A percentile compares a stretch with the other conserved stretches of the same genome.
Evolutionary conservation across 1,140 invertebrate genomes (phyloP).

Genomic region (Marisa cornuarietis): DNA sequence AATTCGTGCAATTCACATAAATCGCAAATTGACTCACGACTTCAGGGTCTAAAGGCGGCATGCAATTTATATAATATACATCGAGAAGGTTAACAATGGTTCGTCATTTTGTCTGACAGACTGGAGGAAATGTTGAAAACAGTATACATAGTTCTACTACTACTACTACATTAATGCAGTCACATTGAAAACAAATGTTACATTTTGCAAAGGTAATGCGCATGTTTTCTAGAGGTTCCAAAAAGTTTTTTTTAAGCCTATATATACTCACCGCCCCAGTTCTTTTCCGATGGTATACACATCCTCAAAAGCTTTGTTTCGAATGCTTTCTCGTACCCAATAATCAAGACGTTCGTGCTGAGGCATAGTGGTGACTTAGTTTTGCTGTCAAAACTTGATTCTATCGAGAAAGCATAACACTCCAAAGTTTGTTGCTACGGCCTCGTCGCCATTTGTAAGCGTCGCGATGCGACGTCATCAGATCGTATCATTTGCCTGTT

Average conservation of each 20-base stretch:
- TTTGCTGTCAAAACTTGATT: too few relatives aligned
- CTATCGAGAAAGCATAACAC: too few relatives aligned
- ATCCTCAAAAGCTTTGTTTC: constrained; percentile 52
- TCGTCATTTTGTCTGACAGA: too few relatives aligned
- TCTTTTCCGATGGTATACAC: constrained; percentile 48
- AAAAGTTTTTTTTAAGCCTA: background rate
- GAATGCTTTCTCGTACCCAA: constrained; percentile 57
- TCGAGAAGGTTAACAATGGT: too few relatives aligned
- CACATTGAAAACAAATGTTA: background rate
- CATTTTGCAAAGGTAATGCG: too few relatives aligned
- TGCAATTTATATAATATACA: too few relatives aligned
- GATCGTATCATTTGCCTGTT: background rate
- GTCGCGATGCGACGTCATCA: constrained; percentile 15
- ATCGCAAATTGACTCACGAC: too few relatives aligned
- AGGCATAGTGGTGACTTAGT: constrained; percentile 25
- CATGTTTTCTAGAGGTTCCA: background rate
- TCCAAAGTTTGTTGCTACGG: constrained; percentile 13
- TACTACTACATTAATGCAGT: background rate
- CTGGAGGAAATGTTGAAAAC: background rate
- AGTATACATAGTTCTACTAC: background rate
- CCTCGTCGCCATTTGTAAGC: constrained; percentile 20
- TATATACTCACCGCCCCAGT: constrained; percentile 49
- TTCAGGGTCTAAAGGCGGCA: too few relatives aligned
- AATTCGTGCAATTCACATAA: too few relatives aligned
- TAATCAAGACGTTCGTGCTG: constrained; percentile 31